A percentile compares a stretch with the other conserved stretches of the same genome.
These are phyloP conservation scores for Ictidomys tridecemlineatus DNA, from an alignment of 2,113 vertebrate genomes.

Conservation along the genomic window DNA sequence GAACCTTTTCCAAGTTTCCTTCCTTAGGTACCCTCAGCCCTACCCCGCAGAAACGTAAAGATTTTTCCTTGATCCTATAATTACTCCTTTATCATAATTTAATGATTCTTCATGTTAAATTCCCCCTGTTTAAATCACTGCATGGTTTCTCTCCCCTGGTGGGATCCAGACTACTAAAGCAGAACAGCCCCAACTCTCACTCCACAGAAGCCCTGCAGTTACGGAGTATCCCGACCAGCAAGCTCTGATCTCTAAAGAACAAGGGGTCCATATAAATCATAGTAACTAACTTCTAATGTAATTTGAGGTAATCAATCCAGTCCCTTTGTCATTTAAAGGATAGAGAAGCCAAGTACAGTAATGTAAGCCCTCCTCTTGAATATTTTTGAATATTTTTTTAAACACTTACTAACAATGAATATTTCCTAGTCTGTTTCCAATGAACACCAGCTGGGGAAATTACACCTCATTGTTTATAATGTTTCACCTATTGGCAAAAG, in stretches of 20 bases:
- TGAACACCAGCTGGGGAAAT: neutral
- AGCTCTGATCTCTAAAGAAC: neutral
- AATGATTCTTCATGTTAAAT: neutral
- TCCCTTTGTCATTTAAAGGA: neutral
- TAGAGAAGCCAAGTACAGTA: neutral
- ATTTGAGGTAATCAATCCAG: neutral
- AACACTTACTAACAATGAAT: neutral
- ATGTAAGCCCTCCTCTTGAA: neutral
- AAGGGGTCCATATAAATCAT: neutral
- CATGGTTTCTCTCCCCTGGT: neutral
- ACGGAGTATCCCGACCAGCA: neutral
- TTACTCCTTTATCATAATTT: neutral
- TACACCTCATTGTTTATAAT: neutral
- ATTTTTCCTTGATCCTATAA: neutral
- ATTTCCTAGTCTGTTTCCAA: conserved; percentile 1
- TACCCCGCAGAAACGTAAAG: neutral
- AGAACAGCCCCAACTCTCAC: neutral
- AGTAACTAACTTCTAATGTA: neutral
- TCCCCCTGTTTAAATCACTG: neutral
- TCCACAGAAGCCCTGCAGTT: neutral
- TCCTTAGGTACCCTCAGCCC: neutral
- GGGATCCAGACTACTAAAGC: neutral
- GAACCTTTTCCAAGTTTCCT: neutral
- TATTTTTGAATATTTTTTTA: neutral
- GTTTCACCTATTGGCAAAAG: conserved; percentile 8